These are phyloP conservation scores for Glaucomys volans DNA, from an alignment of 2,113 vertebrate genomes.

Conservation along the genomic window DNA sequence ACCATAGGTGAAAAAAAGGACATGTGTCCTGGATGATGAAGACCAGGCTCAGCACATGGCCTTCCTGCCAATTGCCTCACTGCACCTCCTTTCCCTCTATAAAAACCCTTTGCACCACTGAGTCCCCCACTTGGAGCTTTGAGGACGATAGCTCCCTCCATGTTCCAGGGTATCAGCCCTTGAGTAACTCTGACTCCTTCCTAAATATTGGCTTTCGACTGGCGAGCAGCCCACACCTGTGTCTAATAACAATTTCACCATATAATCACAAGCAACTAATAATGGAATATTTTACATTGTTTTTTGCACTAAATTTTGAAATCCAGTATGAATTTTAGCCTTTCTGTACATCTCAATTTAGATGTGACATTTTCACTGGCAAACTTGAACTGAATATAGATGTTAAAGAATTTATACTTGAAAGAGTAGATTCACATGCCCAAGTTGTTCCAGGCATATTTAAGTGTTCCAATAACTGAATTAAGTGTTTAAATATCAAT, in stretches of 20 bases:
- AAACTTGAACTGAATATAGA: constrained; percentile 17
- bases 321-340: neutral
- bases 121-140: no score
- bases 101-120: no score
- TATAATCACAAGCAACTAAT: neutral
- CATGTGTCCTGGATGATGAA: neutral
- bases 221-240: neutral
- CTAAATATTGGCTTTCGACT: no score
- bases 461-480: neutral
- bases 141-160: no score
- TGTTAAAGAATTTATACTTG: neutral
- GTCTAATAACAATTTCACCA: neutral
- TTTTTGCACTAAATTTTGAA: neutral
- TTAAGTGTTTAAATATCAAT: neutral
- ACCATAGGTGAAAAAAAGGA: no score
- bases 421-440: neutral
- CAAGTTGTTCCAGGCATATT: neutral
- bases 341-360: neutral
- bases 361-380: neutral
- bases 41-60: no score
- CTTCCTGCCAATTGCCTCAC: neutral
- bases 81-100: neutral
- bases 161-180: no score
- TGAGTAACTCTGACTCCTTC: no score
- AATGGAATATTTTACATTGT: neutral